phyloP scores from a whole-genome alignment of 2,888 invertebrate genomes.

The Caenorhabditis sp. region DNA sequence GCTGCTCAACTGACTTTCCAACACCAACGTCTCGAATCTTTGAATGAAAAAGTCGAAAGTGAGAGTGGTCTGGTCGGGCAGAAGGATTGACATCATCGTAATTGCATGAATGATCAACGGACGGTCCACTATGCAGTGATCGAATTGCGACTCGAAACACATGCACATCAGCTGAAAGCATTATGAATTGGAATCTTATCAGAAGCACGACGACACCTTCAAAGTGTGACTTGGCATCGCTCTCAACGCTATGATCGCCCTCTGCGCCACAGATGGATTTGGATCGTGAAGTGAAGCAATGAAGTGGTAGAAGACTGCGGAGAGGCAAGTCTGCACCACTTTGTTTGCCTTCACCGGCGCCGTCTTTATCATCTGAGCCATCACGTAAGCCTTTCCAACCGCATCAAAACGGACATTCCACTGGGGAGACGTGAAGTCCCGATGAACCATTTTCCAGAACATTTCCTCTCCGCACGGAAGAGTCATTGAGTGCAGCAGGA shows the following conservation, averaged over 20 bases:
- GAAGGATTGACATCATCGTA: slow-evolving; percentile 92
- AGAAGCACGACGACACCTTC: no score
- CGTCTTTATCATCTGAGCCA: slow-evolving; percentile 93
- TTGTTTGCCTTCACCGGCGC: slow-evolving; percentile 88
- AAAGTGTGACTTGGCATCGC: slow-evolving; percentile 73
- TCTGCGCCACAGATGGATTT: slow-evolving; percentile 94
- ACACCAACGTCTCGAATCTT: slow-evolving; percentile 92
- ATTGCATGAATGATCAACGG: slow-evolving; percentile 96
- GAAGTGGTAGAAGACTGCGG: slow-evolving; percentile 96
- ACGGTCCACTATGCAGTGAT: slow-evolving; percentile 94
- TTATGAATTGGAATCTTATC: no score
- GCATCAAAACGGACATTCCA: slow-evolving; percentile 93
- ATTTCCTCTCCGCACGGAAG: slow-evolving; percentile 94
- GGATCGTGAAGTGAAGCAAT: slow-evolving; percentile 96
- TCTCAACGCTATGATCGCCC: slow-evolving; percentile 75
- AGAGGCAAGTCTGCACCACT: slow-evolving; percentile 89
- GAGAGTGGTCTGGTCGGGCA: slow-evolving; percentile 90
- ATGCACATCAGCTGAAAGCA: slow-evolving; percentile 80
- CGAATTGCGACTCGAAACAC: slow-evolving; percentile 98
- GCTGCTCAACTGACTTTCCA: slow-evolving; percentile 90
- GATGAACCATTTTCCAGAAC: slow-evolving; percentile 94
- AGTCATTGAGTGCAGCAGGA: slow-evolving; percentile 94
- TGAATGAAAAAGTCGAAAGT: slow-evolving; percentile 96
- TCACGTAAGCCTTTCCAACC: slow-evolving; percentile 93
- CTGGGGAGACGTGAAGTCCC: slow-evolving; percentile 91